Base-by-base conservation (phyloP, 2,113 vertebrate genomes). In the Chitala chitala region DNA sequence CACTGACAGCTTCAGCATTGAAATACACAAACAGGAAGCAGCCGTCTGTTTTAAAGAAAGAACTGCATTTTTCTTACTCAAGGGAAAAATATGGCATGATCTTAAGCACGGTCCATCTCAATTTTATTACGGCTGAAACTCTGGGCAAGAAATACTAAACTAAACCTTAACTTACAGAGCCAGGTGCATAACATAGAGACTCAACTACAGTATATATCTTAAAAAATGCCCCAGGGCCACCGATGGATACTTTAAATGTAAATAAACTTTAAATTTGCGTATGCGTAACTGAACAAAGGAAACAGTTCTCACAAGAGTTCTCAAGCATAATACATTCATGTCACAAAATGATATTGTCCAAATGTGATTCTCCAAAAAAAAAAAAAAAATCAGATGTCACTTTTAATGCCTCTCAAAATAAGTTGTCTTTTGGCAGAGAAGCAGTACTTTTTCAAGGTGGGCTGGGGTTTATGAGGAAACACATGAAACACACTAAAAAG, bases 401-500 rank as follows among this genome's bases (percentile, higher is more conserved):
- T 53, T 38, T 69, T 26, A 69, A 69, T 36, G 46, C 5, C 7
- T 46, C 48, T 53, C 24, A 17, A 31, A 53, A 51, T 44, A 46
- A 66, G 46, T 66, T 66, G 38, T 46, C 46, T 33, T 69, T 42
- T 36, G 68, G 29, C 33, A 53, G 48, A 69, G 68, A 69, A 50
- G 44, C 26, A 31, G 6, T 5, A 48, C 68, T 69, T 33, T 61
- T 29, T 31, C 10, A n/a, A 61, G 24, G 2, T 10, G 48, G 17
- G 46, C 68, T 26, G 46, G 68, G 68, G 68, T 51, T 69, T 69
- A 51, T 69, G 68, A 69, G 68, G 48, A 69, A 69, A 31, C 48
- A 53, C 68, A 69, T 20, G 46, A 51, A 69, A 53, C 68, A 69
- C 48, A 24, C 48, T 53, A 33, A 53, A 69, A 53, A 51, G 68